A percentile compares a stretch with the other conserved stretches of the same genome.
phyloP scores from a whole-genome alignment of 2,888 invertebrate species.

The Phaedon cochleariae region DNA sequence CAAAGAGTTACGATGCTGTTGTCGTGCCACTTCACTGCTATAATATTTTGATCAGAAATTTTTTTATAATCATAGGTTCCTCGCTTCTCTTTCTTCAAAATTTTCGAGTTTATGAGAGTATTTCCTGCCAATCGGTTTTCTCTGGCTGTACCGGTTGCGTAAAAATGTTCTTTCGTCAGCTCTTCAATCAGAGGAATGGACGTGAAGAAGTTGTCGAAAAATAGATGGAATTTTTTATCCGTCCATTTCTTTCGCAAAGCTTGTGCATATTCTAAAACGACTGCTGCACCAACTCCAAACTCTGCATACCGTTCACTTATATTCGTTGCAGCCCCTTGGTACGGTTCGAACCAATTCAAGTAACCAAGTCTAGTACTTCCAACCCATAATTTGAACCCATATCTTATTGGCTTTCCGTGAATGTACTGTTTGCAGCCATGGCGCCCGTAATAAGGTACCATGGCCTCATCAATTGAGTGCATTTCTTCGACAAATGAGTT shows the following conservation, averaged over 20 bases:
- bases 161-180: background rate
- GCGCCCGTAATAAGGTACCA: constrained; percentile 54
- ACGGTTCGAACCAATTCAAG: constrained; percentile 46
- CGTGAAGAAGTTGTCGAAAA: constrained; percentile 32
- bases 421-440: constrained; percentile 15
- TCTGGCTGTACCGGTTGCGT: constrained; percentile 31
- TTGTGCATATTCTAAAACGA: constrained; percentile 23
- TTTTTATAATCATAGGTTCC: constrained; percentile 27
- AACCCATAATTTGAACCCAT: constrained; percentile 47
- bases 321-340: constrained; percentile 41
- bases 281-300: background rate
- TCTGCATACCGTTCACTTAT: constrained; percentile 24
- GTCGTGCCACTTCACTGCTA: constrained; percentile 36
- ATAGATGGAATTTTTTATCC: constrained; percentile 25
- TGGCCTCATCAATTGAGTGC: constrained; percentile 32
- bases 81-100: constrained; percentile 29
- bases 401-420: constrained; percentile 13
- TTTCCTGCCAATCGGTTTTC: constrained; percentile 21
- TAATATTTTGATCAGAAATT: constrained; percentile 7
- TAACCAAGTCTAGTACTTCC: constrained; percentile 43
- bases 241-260: constrained; percentile 3
- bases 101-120: constrained; percentile 12
- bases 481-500: constrained; percentile 32
- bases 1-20: constrained; percentile 36
- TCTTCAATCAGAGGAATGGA: constrained; percentile 7